Conservation (phyloP, 2,797 vertebrate species). For the Galagoides demidoff region DNA sequence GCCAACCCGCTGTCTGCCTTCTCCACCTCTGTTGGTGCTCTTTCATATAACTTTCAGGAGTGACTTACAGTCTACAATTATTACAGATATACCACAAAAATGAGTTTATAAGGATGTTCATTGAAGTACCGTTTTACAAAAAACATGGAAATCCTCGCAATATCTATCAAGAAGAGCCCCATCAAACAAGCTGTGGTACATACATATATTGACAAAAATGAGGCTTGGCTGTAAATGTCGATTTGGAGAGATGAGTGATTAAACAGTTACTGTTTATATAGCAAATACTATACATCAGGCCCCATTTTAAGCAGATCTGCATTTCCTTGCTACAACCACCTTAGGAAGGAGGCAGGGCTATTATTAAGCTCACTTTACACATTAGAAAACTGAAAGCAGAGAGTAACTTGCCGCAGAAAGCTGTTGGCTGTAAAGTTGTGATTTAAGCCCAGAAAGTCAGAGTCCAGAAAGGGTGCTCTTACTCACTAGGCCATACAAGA, state of each 20-base stretch:
- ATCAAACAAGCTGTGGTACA: background rate
- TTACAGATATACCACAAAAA: background rate
- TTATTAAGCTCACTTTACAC: background rate
- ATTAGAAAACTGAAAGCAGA: background rate
- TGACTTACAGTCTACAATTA: background rate
- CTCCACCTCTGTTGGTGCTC: background rate
- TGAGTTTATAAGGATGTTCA: background rate
- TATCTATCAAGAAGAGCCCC: background rate
- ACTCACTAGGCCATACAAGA: background rate
- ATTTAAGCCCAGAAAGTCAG: background rate
- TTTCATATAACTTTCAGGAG: background rate
- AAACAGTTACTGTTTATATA: background rate
- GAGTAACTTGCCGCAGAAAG: background rate
- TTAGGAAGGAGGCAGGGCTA: background rate
- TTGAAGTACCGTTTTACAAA: background rate
- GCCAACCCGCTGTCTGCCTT: background rate
- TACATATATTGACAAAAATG: background rate
- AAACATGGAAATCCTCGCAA: background rate
- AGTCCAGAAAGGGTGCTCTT: conserved; percentile 4
- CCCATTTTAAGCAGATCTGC: background rate
- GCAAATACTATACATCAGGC: background rate
- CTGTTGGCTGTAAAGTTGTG: background rate
- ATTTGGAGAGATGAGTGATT: conserved; percentile 7
- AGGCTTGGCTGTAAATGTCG: background rate
- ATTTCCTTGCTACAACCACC: background rate